Evolutionary conservation across 1,140 invertebrate species (phyloP), one percentile per base, ranked within the genome.

Genomic region (Colletes latitarsis): DNA sequence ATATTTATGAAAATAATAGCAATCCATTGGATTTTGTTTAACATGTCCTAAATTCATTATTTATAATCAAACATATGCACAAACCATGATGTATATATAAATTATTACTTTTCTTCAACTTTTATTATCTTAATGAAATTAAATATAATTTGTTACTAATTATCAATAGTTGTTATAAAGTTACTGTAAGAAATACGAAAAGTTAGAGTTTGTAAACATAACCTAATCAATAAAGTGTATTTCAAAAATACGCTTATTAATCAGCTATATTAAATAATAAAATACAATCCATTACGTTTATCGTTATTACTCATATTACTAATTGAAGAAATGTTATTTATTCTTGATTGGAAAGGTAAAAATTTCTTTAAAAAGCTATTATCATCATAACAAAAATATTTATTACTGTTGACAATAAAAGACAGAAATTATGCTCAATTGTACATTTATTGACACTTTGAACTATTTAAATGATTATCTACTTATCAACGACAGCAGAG

Each of bases 171-270:
- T 52, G 1, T 0, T 53, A 55, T 53, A 10, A 14, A 57, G 21
- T 63, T 52, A 3, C 0, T 53, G 49, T 53, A 10, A 14, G 19
- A 53, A n/a, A 55, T 12, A 12, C 0, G 21, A 60, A 67, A 43
- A 4, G 9, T 8, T 43, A 10, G 17, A 57, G 52, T 72, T 77
- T 77, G 60, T 82, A 76, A 86, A 84, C 79, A 88, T 88, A 88
- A 88, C 77, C 86, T 82, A 80, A 53, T 58, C 14, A 57, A 52
- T n/a, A 4, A 8, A 41, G 10, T 68, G 58, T 30, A 68, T 41
- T 58, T 57, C 60, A 64, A 41, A 60, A 53, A 58, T 49, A 12
- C 10, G 46, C 39, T 76, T 15, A 58, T 39, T 46, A 3, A 64
- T 3, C 12, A 46, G 21, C 17, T 0, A 10, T 4, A 1, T 6